Conservation (phyloP, 2,113 vertebrate species). For the Eurypyga helias region DNA sequence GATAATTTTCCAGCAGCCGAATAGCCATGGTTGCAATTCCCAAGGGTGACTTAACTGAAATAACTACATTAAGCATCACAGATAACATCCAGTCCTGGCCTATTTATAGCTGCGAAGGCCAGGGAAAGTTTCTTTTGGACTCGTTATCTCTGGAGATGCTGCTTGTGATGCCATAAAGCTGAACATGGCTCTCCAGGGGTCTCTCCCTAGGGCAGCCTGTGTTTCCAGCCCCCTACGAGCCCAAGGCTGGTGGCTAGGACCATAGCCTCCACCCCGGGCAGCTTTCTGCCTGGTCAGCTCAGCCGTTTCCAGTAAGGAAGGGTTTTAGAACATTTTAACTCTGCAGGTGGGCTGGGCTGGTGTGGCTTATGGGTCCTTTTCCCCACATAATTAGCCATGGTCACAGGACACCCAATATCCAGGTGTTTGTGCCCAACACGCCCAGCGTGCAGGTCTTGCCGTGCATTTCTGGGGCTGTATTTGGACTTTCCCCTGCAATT, state of each 20-base stretch:
- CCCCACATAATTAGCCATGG: fast-evolving
- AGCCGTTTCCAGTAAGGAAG: neutral
- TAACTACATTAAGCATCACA: neutral
- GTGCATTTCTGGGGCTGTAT: neutral
- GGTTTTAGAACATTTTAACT: neutral
- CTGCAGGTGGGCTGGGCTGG: neutral
- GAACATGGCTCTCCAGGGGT: neutral
- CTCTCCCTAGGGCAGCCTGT: neutral
- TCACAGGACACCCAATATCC: neutral
- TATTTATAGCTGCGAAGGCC: neutral
- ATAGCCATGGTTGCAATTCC: neutral
- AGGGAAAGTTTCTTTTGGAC: neutral
- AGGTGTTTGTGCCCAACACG: neutral
- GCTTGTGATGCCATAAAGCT: neutral
- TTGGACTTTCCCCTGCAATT: neutral
- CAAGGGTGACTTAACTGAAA: neutral
- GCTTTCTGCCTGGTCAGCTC: neutral
- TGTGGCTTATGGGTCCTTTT: neutral
- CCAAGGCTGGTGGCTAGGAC: neutral
- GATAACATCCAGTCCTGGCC: neutral
- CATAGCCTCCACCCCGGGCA: neutral
- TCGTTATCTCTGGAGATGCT: neutral
- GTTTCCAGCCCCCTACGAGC: neutral
- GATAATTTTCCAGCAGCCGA: neutral
- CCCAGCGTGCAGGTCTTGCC: fast-evolving